These are phyloP conservation scores for Carollia perspicillata DNA, from an alignment of 2,113 vertebrate genomes.

Conservation along the genomic window DNA sequence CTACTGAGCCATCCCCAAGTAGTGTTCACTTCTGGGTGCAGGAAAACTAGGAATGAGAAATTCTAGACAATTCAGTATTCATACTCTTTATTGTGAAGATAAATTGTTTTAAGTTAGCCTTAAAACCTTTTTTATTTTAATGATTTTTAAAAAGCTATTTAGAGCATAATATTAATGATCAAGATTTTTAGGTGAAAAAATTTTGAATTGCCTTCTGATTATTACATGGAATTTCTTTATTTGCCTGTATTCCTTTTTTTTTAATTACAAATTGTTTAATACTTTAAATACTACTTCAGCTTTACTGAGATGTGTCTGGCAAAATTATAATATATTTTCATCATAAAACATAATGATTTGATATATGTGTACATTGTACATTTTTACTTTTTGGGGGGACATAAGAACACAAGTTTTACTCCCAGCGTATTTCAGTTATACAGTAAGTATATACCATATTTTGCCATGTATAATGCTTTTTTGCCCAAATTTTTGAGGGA, in stretches of 20 bases:
- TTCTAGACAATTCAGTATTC: background rate
- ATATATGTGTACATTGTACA: background rate
- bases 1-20: background rate
- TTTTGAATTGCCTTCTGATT: constrained; percentile 16
- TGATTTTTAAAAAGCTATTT: background rate
- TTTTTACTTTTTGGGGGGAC: background rate
- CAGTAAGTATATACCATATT: background rate
- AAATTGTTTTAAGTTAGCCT: background rate
- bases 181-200: background rate
- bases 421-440: background rate
- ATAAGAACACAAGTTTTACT: background rate
- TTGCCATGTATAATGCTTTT: too few relatives aligned
- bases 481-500: too few relatives aligned
- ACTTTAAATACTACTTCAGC: background rate
- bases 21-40: background rate
- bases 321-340: background rate
- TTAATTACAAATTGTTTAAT: background rate
- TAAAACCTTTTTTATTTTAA: constrained; percentile 2
- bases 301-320: background rate
- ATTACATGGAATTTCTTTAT: background rate
- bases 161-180: background rate
- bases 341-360: too few relatives aligned
- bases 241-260: background rate
- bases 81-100: background rate
- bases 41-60: background rate